phyloP scores from a whole-genome alignment of 2,888 invertebrate species.

The Drosophila quinaria region DNA sequence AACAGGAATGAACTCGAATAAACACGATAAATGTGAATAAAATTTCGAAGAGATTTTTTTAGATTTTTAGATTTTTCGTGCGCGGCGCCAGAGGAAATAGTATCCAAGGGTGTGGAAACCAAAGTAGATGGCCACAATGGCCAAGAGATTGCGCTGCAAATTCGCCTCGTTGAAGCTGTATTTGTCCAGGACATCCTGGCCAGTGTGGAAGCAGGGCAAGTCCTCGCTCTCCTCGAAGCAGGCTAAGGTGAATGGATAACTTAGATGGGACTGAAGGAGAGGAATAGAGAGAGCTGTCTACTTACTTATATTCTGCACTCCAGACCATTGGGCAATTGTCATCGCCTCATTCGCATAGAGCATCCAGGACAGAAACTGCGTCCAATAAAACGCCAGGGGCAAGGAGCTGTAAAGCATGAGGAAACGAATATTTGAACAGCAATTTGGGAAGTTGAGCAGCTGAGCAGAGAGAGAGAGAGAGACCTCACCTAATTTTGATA shows the following conservation, averaged over 20 bases:
- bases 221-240: constrained; percentile 88
- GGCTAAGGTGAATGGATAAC: constrained; percentile 84
- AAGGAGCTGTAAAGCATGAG: constrained; percentile 87
- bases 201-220: constrained; percentile 90
- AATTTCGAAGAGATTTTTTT: not conserved
- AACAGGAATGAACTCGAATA: constrained; percentile 8
- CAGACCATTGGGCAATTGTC: constrained; percentile 93
- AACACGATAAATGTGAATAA: constrained; percentile 17
- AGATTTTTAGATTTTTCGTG: constrained; percentile 86
- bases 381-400: constrained; percentile 91
- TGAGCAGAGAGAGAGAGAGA: not conserved
- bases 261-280: not conserved
- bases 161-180: constrained; percentile 90
- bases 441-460: not conserved
- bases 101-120: constrained; percentile 91
- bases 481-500: constrained; percentile 90
- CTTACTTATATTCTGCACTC: constrained; percentile 87
- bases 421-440: not conserved
- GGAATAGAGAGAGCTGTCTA: not conserved
- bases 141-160: constrained; percentile 89
- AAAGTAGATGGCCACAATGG: constrained; percentile 89
- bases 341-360: constrained; percentile 95
- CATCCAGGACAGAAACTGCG: constrained; percentile 93
- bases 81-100: constrained; percentile 89
- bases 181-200: constrained; percentile 90